Conservation (phyloP, 2,113 vertebrate species). For the Danio rerio region DNA sequence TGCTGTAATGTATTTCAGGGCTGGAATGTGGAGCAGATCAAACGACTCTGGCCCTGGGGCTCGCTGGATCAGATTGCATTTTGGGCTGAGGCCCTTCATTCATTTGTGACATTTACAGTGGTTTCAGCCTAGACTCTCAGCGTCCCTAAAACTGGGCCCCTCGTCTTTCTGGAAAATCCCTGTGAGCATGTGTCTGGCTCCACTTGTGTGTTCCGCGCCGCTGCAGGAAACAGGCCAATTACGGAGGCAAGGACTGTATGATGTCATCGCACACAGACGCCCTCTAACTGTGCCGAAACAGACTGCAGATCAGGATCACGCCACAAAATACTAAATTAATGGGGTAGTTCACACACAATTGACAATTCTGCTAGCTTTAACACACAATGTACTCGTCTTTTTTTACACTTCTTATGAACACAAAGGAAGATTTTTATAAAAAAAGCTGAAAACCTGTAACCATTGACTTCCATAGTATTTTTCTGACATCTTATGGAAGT, state of each 20-base stretch:
- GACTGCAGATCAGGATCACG: too few relatives aligned
- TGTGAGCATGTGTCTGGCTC: constrained; percentile 78
- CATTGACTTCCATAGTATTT: too few relatives aligned
- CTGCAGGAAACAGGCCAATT: constrained; percentile 74
- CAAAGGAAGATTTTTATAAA: too few relatives aligned
- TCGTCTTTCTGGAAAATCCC: constrained; percentile 80
- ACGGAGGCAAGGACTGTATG: constrained; percentile 74
- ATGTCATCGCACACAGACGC: constrained; percentile 68
- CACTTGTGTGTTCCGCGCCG: constrained; percentile 80
- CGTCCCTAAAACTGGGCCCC: constrained; percentile 71
- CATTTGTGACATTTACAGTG: constrained; percentile 82
- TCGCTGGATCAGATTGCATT: constrained; percentile 74
- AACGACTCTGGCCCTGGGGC: constrained; percentile 64
- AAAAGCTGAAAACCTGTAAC: too few relatives aligned
- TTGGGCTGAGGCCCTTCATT: constrained; percentile 78
- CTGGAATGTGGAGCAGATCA: constrained; percentile 71
- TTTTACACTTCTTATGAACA: too few relatives aligned
- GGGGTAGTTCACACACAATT: too few relatives aligned
- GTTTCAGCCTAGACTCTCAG: constrained; percentile 49
- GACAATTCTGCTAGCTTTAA: too few relatives aligned
- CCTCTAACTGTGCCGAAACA: too few relatives aligned
- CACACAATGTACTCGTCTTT: too few relatives aligned
- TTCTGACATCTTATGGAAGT: too few relatives aligned
- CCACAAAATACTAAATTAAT: too few relatives aligned
- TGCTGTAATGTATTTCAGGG: constrained; percentile 61